These are phyloP conservation scores for Apteryx mantelli DNA, from an alignment of 2,113 vertebrate species.

Conservation along the genomic window DNA sequence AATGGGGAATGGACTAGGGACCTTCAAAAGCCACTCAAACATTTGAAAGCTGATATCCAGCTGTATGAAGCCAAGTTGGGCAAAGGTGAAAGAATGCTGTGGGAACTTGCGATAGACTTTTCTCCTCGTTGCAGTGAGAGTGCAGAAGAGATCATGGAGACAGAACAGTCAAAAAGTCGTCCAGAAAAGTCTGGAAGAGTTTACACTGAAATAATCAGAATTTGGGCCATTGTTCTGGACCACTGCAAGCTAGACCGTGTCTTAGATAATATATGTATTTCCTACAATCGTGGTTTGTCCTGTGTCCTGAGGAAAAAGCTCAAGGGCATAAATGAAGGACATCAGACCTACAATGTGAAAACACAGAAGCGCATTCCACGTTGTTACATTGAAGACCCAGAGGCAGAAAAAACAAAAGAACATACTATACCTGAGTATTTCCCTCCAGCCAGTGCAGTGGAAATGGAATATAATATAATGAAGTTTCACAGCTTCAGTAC, in stretches of 20 bases:
- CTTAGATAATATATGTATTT: constrained; percentile 74
- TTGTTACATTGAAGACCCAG: constrained; percentile 79
- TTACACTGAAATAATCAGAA: constrained; percentile 85
- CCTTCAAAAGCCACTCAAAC: constrained; percentile 78
- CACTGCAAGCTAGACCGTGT: constrained; percentile 76
- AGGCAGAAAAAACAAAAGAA: constrained; percentile 43
- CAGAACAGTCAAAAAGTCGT: constrained; percentile 9
- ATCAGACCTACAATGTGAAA: constrained; percentile 49
- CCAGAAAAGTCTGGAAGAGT: constrained; percentile 70
- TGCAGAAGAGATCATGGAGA: constrained; percentile 77
- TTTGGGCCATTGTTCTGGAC: constrained; percentile 84
- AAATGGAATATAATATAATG: constrained; percentile 83
- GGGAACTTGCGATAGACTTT: constrained; percentile 85
- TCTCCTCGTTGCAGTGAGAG: constrained; percentile 84
- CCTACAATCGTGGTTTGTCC: constrained; percentile 79
- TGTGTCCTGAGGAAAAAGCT: constrained; percentile 83
- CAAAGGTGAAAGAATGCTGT: constrained; percentile 83
- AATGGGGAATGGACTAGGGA: constrained; percentile 82
- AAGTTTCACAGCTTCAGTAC: constrained; percentile 88
- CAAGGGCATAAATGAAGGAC: constrained; percentile 73
- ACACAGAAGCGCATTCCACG: constrained; percentile 73
- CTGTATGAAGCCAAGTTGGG: constrained; percentile 82
- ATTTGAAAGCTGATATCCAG: constrained; percentile 78
- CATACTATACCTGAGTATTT: constrained; percentile 73
- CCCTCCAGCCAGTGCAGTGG: constrained; percentile 80